Base-by-base conservation (phyloP, 2,113 vertebrate genomes). In the Alectura lathami region DNA sequence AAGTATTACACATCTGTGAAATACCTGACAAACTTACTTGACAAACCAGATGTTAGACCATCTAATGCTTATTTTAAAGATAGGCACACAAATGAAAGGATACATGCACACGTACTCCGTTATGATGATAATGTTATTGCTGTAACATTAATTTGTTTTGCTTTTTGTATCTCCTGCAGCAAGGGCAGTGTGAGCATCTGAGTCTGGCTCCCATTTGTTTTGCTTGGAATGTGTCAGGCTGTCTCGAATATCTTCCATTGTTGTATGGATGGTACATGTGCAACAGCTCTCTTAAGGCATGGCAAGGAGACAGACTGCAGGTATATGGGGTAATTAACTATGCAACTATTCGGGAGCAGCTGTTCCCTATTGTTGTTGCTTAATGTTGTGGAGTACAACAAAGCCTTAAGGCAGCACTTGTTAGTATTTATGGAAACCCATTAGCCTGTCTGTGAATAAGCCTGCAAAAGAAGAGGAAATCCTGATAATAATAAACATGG, bases 1-100 rank as follows among this genome's bases (percentile, higher is more conserved):
- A 94, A 94, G 86, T 94, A 90, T 90, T 96, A 92, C 63, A 93
- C 95, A 95, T 96, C 82, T 96, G 94, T 64, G 88, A 94, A 97
- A 96, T 97, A 97, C 96, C 93, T 97, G 93, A 93, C 50, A 94
- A 83, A 89, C 76, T 64, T 76, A 56, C 96, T 69, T 82, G 79
- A 88, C 86, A 86, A 91, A 88, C 82, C 97, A 97, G 95, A 96
- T 97, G 96, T 88, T 68, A 60, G 54, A 34, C 30, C 62, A 57
- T 91, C 75, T 84, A 93, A 80, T 94, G 62, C 47, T 80, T 83
- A 45, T 40, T 94, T 83, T 95, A 81, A 76, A 82, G 92, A 66
- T 76, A 86, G 6, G 47, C 56, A 60, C 23, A 62, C 51, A 68
- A 68, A 85, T 75, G 63, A 84, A 84, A 88, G 84, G 96, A 83